A percentile compares a stretch with the other conserved stretches of the same genome.
Conservation (phyloP, 2,888 invertebrate species). For the Mesorhabditis sp. region DNA sequence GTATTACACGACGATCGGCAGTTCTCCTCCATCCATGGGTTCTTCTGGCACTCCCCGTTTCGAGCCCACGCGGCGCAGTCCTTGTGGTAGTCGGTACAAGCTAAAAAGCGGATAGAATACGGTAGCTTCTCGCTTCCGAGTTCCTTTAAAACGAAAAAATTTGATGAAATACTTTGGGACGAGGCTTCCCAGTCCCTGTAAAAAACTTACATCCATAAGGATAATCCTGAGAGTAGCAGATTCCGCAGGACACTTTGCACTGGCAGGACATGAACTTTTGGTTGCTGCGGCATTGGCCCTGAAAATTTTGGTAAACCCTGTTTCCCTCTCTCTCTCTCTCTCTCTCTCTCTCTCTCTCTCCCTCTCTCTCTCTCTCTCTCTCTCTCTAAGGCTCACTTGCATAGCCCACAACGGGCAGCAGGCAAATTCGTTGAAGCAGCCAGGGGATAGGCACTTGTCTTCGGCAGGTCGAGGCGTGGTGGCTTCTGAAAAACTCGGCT, state of each 20-base stretch:
- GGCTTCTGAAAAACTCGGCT: neutral
- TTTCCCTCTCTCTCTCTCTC: neutral
- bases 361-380: neutral
- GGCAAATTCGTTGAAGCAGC: constrained; percentile 49
- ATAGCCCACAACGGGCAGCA: constrained; percentile 47
- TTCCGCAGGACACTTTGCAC: constrained; percentile 44
- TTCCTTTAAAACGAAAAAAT: too few relatives aligned
- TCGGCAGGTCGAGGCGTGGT: constrained; percentile 8
- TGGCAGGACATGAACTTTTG: constrained; percentile 43
- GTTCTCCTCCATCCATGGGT: constrained; percentile 38
- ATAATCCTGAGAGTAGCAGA: constrained; percentile 39
- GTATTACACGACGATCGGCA: constrained; percentile 32
- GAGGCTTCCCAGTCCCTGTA: too few relatives aligned
- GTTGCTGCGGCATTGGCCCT: constrained; percentile 17
- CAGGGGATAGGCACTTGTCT: constrained; percentile 23
- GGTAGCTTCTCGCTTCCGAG: neutral
- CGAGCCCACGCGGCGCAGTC: constrained; percentile 34
- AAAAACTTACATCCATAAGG: constrained; percentile 30
- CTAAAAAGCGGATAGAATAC: constrained; percentile 11
- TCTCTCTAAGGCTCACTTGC: constrained; percentile 23
- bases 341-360: neutral
- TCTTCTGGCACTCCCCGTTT: constrained; percentile 38
- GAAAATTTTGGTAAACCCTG: neutral
- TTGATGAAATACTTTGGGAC: neutral
- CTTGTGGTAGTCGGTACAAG: constrained; percentile 37